A percentile compares a stretch with the other conserved stretches of the same genome.
phyloP scores from a whole-genome alignment of 2,113 vertebrate species.

The Egretta garzetta region DNA sequence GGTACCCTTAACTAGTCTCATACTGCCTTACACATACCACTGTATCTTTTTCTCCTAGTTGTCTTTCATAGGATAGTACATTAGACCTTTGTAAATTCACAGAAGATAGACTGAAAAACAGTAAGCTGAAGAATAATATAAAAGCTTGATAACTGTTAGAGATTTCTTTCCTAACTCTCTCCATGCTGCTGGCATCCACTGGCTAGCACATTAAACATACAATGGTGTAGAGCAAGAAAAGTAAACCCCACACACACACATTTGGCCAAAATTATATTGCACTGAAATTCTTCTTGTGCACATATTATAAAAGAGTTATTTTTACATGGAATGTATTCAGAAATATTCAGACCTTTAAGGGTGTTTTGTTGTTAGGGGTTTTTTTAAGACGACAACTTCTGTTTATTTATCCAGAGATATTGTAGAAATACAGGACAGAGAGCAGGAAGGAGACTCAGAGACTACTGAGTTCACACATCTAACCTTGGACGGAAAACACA shows the following conservation, averaged over 20 bases:
- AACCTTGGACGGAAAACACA: background rate
- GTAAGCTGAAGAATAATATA: background rate
- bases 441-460: background rate
- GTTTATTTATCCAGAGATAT: background rate
- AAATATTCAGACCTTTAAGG: background rate
- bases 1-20: background rate
- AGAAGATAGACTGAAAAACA: background rate
- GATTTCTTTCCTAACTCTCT: background rate
- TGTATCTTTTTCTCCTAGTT: background rate
- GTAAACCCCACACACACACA: fast-evolving
- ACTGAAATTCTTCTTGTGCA: background rate
- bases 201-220: background rate
- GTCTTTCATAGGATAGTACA: background rate
- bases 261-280: background rate
- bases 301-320: background rate
- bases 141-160: background rate
- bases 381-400: fast-evolving
- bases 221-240: background rate
- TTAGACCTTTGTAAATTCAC: background rate
- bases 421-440: background rate
- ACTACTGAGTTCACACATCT: background rate
- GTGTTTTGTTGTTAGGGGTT: background rate
- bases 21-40: background rate
- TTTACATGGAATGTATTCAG: background rate
- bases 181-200: background rate